A percentile compares a stretch with the other conserved stretches of the same genome.
Conservation (phyloP, 2,113 vertebrate species). For the Thomomys bottae region DNA sequence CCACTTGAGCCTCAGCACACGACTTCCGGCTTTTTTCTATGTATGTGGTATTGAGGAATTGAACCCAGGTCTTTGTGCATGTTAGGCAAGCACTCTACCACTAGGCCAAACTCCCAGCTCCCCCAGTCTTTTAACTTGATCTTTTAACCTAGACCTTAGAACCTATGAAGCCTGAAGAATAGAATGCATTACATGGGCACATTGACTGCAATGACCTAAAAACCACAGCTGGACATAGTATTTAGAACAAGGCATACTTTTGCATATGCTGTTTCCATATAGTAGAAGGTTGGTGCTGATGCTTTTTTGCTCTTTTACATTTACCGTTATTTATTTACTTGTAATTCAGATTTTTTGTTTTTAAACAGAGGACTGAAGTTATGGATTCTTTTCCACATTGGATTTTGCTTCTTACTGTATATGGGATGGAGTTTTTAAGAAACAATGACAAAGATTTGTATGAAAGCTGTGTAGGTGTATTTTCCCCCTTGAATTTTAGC, state of each 20-base stretch:
- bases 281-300: not conserved
- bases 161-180: not conserved
- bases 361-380: not conserved
- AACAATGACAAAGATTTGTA: not conserved
- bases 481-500: not conserved
- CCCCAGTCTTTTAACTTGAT: not conserved
- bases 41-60: too few relatives aligned
- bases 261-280: not conserved
- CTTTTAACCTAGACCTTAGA: not conserved
- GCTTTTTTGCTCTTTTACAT: not conserved
- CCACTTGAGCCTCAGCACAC: too few relatives aligned
- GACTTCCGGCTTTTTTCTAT: too few relatives aligned
- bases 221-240: not conserved
- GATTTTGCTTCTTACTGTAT: not conserved
- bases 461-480: not conserved
- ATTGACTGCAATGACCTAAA: not conserved
- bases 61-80: too few relatives aligned
- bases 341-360: constrained; percentile 38
- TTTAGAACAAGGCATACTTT: not conserved
- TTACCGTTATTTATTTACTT: not conserved
- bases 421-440: not conserved
- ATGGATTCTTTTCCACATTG: not conserved
- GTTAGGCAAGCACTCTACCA: too few relatives aligned
- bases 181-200: not conserved
- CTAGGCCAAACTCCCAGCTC: too few relatives aligned